Conservation (phyloP, 2,888 invertebrate species). For the Zaprionus bogoriensis region DNA sequence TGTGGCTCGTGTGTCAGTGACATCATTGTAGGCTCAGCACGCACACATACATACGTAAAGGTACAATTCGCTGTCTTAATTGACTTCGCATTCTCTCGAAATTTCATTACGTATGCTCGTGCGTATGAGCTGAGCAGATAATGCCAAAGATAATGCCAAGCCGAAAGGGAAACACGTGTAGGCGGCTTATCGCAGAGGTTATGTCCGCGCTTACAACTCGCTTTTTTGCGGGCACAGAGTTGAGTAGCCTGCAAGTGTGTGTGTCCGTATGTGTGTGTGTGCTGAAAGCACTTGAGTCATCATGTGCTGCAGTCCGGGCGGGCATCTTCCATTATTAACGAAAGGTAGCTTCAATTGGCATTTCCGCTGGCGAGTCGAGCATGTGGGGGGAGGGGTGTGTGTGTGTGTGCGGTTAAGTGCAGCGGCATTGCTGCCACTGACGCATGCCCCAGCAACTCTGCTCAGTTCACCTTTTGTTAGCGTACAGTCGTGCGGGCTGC, state of each 20-base stretch:
- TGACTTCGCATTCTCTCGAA: constrained; percentile 41
- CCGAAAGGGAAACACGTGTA: background rate
- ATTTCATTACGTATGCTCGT: constrained; percentile 22
- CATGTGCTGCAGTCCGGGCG: constrained; percentile 27
- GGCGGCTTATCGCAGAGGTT: background rate
- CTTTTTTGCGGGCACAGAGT: background rate
- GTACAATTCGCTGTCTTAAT: constrained; percentile 39
- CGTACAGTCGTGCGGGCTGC: constrained; percentile 51
- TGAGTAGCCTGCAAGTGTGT: no score
- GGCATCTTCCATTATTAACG: constrained; percentile 63
- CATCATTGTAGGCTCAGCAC: constrained; percentile 33
- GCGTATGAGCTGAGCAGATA: background rate
- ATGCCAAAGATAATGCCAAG: background rate
- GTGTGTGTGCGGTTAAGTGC: constrained; percentile 39
- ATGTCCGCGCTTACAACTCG: background rate
- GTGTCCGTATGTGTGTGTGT: constrained; percentile 2
- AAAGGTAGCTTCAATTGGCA: constrained; percentile 74
- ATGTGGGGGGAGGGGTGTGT: constrained; percentile 25
- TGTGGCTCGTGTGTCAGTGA: constrained; percentile 31
- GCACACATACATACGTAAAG: constrained; percentile 15
- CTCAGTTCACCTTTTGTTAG: constrained; percentile 62
- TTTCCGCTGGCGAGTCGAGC: constrained; percentile 50
- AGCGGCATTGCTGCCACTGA: constrained; percentile 64
- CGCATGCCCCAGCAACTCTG: constrained; percentile 49
- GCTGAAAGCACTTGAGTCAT: constrained; percentile 58